Conservation (phyloP, 2,113 vertebrate species). For the Syngnathus floridae region DNA sequence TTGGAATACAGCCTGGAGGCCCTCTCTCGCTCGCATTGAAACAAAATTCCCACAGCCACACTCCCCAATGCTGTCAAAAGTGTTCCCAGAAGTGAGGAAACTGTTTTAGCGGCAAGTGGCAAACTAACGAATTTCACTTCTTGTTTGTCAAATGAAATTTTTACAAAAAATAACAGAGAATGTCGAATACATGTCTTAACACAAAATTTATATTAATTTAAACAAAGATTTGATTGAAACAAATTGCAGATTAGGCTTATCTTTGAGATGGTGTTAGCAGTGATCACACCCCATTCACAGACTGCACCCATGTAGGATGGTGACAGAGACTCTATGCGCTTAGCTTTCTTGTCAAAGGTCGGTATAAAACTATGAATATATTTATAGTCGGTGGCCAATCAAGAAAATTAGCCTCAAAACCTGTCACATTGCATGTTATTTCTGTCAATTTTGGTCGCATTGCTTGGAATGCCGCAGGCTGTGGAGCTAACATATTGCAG, state of each 20-base stretch:
- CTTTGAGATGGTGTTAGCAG: no score
- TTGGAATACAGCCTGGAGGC: background rate
- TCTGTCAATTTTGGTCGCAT: background rate
- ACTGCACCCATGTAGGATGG: background rate
- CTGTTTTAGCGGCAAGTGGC: background rate
- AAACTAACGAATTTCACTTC: background rate
- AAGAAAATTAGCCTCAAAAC: background rate
- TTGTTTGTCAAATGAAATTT: background rate
- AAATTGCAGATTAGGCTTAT: background rate
- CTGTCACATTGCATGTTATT: background rate
- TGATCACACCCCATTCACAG: background rate
- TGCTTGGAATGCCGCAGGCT: background rate
- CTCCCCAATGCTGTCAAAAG: background rate
- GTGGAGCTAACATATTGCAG: background rate
- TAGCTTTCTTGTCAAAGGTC: background rate
- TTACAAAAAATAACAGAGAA: background rate
- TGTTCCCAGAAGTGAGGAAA: background rate
- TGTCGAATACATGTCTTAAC: background rate
- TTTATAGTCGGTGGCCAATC: background rate
- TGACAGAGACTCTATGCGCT: background rate
- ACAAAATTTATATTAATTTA: no score
- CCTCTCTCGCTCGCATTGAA: background rate
- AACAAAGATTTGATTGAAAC: background rate
- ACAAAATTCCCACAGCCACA: background rate
- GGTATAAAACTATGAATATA: background rate